Conservation (phyloP, 2,888 invertebrate species). For the Dolomedes plantarius region DNA sequence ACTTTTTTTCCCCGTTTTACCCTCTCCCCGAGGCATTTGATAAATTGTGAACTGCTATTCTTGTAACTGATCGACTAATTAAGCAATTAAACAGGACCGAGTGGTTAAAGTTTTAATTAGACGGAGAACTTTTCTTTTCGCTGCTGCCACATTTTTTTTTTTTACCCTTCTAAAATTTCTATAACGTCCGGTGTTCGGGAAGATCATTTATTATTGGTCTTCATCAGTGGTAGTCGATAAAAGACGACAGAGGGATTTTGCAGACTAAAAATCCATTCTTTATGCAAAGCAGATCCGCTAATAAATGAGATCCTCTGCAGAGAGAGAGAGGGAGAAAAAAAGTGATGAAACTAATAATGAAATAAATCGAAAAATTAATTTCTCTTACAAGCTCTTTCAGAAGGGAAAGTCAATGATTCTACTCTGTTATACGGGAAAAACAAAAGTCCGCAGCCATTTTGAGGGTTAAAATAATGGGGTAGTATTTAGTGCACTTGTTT, state of each 20-base stretch:
- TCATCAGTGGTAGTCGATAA: slow-evolving; percentile 66
- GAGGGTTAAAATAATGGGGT: not conserved
- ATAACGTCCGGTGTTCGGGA: slow-evolving; percentile 15
- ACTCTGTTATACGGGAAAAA: not conserved
- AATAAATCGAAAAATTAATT: slow-evolving; percentile 67
- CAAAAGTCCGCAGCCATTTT: not conserved
- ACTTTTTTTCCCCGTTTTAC: slow-evolving; percentile 34
- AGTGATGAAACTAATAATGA: slow-evolving; percentile 52
- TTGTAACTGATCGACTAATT: slow-evolving; percentile 69
- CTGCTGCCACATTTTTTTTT: slow-evolving; percentile 24
- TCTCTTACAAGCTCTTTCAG: slow-evolving; percentile 26
- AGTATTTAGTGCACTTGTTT: not conserved
- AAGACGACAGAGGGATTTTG: slow-evolving; percentile 40
- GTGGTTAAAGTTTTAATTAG: slow-evolving; percentile 71
- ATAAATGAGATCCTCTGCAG: slow-evolving; percentile 13
- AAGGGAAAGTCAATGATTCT: slow-evolving; percentile 8
- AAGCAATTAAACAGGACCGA: slow-evolving; percentile 68
- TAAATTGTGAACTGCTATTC: slow-evolving; percentile 63
- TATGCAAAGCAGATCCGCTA: slow-evolving; percentile 55
- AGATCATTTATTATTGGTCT: slow-evolving; percentile 66
- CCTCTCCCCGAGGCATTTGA: slow-evolving; percentile 61
- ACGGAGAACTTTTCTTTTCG: slow-evolving; percentile 25
- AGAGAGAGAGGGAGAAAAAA: slow-evolving; percentile 21
- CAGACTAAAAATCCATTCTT: slow-evolving; percentile 50
- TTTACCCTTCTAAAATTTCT: slow-evolving; percentile 5